Conservation (phyloP, 2,113 vertebrate genomes). For the Limanda limanda region DNA sequence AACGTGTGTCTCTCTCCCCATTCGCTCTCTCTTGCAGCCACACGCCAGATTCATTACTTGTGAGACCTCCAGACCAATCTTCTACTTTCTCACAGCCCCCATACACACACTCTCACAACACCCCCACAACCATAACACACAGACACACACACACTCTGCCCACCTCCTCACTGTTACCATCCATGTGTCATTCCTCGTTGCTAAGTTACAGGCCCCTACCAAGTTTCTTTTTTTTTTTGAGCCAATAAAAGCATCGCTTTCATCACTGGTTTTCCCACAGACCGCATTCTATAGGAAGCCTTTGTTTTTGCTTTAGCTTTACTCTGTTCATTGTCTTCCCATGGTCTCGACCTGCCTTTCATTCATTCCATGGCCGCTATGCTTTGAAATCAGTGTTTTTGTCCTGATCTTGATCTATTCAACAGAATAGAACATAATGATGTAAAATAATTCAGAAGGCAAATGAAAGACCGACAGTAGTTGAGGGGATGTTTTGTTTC, state of each 20-base stretch:
- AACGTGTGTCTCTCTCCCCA: slow-evolving; percentile 12
- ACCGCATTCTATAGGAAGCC: slow-evolving; percentile 41
- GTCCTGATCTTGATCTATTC: not conserved
- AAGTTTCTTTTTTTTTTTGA: slow-evolving; percentile 34
- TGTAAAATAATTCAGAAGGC: slow-evolving; percentile 1
- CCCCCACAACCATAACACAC: slow-evolving; percentile 64
- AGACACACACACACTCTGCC: slow-evolving; percentile 44
- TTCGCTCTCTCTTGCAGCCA: slow-evolving; percentile 49
- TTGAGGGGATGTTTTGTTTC: slow-evolving; percentile 7
- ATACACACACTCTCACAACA: slow-evolving; percentile 65
- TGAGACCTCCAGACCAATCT: slow-evolving; percentile 72
- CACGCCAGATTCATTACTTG: slow-evolving; percentile 71
- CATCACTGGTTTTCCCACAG: slow-evolving; percentile 50
- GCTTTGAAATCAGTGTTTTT: not conserved
- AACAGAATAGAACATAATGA: not conserved
- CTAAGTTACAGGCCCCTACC: slow-evolving; percentile 76
- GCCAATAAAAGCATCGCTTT: slow-evolving; percentile 59
- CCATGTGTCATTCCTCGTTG: slow-evolving; percentile 76
- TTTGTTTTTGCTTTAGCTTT: slow-evolving; percentile 49
- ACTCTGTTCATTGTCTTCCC: slow-evolving; percentile 18
- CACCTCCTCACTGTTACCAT: slow-evolving; percentile 76
- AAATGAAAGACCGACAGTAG: not conserved
- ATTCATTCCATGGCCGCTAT: slow-evolving; percentile 12
- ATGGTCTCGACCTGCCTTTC: slow-evolving; percentile 13
- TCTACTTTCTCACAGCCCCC: slow-evolving; percentile 69